Conservation (phyloP, 2,888 invertebrate genomes). For the Serrognathus titanus region DNA sequence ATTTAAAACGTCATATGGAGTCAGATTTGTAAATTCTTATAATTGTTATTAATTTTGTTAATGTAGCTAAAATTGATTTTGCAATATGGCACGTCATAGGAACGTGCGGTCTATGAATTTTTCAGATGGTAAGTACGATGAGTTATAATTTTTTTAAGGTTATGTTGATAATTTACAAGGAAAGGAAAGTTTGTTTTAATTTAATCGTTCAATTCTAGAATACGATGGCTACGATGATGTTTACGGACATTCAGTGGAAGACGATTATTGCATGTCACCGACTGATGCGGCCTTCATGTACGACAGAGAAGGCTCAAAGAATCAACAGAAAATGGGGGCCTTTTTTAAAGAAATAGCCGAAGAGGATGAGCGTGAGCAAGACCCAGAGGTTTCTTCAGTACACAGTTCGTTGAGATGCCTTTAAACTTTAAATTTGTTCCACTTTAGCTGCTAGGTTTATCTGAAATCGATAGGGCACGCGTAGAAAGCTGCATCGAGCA, state of each 20-base stretch:
- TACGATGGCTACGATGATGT: conserved; percentile 88
- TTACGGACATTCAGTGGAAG: conserved; percentile 92
- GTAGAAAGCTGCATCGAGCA: conserved; percentile 82
- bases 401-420: background rate
- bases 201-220: conserved; percentile 54
- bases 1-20: too few species aligned
- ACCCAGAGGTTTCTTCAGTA: background rate
- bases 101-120: conserved; percentile 81
- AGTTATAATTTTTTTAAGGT: conserved; percentile 8
- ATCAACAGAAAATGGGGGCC: conserved; percentile 67
- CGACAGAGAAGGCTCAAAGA: conserved; percentile 63
- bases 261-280: conserved; percentile 87
- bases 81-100: conserved; percentile 78
- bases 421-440: background rate
- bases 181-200: background rate
- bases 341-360: conserved; percentile 72
- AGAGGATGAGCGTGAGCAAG: conserved; percentile 56
- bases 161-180: too few species aligned
- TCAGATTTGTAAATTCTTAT: too few species aligned
- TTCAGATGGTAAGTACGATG: conserved; percentile 62
- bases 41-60: too few species aligned
- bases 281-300: conserved; percentile 82
- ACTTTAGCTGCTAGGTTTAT: conserved; percentile 41
- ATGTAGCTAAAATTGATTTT: too few species aligned
- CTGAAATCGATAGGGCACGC: conserved; percentile 68